phyloP scores from a whole-genome alignment of 2,888 invertebrate genomes.

The Octodonta nipae region DNA sequence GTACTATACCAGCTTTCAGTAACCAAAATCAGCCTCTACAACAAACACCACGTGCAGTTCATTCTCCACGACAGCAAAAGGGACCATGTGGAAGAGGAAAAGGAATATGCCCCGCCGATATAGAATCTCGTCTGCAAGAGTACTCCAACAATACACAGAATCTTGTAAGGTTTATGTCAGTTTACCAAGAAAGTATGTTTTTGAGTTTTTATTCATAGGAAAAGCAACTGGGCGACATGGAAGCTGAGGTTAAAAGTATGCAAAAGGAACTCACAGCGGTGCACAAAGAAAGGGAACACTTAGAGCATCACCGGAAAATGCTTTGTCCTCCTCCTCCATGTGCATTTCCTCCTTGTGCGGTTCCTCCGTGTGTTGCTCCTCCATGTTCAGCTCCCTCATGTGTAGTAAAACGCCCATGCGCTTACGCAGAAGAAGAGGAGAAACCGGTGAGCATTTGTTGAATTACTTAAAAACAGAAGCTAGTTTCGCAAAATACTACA shows the following conservation, averaged over 20 bases:
- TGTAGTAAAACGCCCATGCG: conserved; percentile 9
- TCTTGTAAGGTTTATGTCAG: conserved; percentile 25
- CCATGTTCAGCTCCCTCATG: conserved; percentile 20
- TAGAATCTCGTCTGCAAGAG: conserved; percentile 32
- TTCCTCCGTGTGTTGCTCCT: conserved; percentile 27
- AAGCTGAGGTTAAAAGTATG: conserved; percentile 45
- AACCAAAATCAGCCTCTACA: too few species aligned
- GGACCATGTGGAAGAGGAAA: conserved; percentile 29
- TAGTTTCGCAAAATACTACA: too few species aligned
- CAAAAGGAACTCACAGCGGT: conserved; percentile 39
- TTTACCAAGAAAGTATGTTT: neutral
- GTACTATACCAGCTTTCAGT: too few species aligned
- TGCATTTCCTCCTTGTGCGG: conserved; percentile 11
- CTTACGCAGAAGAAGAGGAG: too few species aligned
- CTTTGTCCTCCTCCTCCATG: conserved; percentile 28
- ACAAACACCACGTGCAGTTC: too few species aligned
- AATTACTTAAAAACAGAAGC: too few species aligned
- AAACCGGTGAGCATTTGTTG: too few species aligned
- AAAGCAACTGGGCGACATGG: conserved; percentile 45
- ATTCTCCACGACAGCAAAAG: too few species aligned
- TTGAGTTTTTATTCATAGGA: conserved; percentile 34
- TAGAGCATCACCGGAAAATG: conserved; percentile 35
- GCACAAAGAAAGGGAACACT: conserved; percentile 39
- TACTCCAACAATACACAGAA: conserved; percentile 36
- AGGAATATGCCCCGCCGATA: conserved; percentile 36